Conservation (phyloP, 2,113 vertebrate species). For the Podarcis cretensis region DNA sequence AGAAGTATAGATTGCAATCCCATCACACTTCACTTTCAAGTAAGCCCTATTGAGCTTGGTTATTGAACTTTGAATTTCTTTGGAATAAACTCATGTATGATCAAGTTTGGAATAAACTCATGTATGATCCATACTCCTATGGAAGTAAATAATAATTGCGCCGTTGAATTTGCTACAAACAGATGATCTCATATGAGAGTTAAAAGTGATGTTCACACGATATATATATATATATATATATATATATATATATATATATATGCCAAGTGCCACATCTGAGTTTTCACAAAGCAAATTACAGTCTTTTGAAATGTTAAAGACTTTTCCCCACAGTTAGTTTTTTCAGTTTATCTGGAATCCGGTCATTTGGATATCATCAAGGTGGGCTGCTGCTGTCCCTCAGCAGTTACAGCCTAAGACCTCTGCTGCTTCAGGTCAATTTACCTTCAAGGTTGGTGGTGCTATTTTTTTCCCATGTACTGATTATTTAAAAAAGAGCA, state of each 20-base stretch:
- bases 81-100: neutral
- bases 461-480: slow-evolving; percentile 87
- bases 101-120: neutral
- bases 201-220: neutral
- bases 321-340: slow-evolving; percentile 82
- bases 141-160: neutral
- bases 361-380: slow-evolving; percentile 85
- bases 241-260: slow-evolving; percentile 24
- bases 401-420: slow-evolving; percentile 83
- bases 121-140: neutral
- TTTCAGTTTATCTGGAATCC: slow-evolving; percentile 87
- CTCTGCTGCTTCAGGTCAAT: slow-evolving; percentile 82
- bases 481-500: slow-evolving; percentile 77
- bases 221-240: neutral
- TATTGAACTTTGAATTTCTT: neutral
- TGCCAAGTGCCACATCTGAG: slow-evolving; percentile 51
- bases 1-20: neutral
- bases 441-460: slow-evolving; percentile 95
- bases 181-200: neutral
- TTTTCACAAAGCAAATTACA: slow-evolving; percentile 54
- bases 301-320: slow-evolving; percentile 75
- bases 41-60: neutral
- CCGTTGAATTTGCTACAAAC: neutral
- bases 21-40: neutral
- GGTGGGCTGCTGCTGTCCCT: slow-evolving; percentile 81